phyloP scores from a whole-genome alignment of 1,140 invertebrate species.

The Zaprionus taronus region DNA sequence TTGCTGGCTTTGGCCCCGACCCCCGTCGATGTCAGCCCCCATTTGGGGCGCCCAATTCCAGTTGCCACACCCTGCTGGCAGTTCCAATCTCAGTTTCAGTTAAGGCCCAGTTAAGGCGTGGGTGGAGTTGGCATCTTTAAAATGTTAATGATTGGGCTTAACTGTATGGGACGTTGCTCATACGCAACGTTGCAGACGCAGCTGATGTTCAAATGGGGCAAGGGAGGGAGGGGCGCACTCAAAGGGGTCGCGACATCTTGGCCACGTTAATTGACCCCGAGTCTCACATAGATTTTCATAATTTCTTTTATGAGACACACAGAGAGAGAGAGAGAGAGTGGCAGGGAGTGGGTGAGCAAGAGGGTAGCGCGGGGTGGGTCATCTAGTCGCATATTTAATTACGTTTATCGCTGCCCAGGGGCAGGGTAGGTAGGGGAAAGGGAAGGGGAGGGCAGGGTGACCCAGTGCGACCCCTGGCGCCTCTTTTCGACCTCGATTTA shows the following conservation, averaged over 20 bases:
- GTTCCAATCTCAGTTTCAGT: constrained; percentile 11
- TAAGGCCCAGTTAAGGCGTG: constrained; percentile 1
- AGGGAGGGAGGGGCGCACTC: no score
- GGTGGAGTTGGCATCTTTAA: constrained; percentile 28
- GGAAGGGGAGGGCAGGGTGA: not conserved
- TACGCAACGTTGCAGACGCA: constrained; percentile 51
- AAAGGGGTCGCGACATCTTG: constrained; percentile 13
- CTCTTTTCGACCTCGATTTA: constrained; percentile 72
- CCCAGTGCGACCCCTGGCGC: not conserved
- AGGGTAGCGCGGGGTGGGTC: constrained; percentile 25
- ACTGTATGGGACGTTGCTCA: constrained; percentile 41
- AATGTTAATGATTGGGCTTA: constrained; percentile 46
- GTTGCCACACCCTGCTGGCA: constrained; percentile 10
- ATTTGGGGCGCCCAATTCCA: constrained; percentile 32
- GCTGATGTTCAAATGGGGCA: not conserved
- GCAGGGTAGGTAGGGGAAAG: not conserved
- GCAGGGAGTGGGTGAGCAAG: not conserved
- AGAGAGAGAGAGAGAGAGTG: constrained; percentile 5
- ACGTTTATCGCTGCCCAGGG: constrained; percentile 53
- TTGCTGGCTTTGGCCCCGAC: constrained; percentile 26
- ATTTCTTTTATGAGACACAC: constrained; percentile 68
- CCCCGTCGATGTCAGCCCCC: constrained; percentile 49
- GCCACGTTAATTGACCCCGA: constrained; percentile 65
- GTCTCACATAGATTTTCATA: constrained; percentile 74
- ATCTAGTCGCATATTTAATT: constrained; percentile 75